Percentiles rank a stretch among this genome's conserved stretches.
Evolutionary conservation across 2,888 invertebrate species (phyloP).

Genomic region (Stenoptilia bipunctidactyla): DNA sequence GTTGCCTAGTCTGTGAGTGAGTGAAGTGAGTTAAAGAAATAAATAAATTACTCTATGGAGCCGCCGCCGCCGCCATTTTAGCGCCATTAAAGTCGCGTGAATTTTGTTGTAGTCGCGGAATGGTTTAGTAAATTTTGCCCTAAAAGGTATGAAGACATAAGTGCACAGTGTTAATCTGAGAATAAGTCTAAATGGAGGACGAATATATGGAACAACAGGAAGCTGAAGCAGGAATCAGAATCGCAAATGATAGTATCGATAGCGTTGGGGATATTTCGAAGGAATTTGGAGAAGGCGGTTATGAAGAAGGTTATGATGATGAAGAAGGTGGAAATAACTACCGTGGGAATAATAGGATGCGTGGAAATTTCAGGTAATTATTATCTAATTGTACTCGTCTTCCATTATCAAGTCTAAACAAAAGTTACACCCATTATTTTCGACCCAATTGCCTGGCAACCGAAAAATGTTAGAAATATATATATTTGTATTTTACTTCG

Average conservation of each 20-base stretch:
- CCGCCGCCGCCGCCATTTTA: too few relatives aligned
- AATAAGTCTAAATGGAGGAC: conserved; percentile 37
- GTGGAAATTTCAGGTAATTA: conserved; percentile 62
- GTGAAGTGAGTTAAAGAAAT: too few relatives aligned
- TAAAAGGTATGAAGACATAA: too few relatives aligned
- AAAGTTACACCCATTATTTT: too few relatives aligned
- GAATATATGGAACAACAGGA: conserved; percentile 55
- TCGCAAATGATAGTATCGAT: conserved; percentile 22
- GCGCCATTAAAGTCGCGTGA: not conserved
- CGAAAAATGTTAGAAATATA: too few relatives aligned
- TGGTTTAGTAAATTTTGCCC: not conserved
- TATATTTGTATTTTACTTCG: too few relatives aligned
- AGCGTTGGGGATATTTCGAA: conserved; percentile 35
- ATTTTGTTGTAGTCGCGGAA: not conserved
- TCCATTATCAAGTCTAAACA: too few relatives aligned
- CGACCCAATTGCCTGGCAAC: too few relatives aligned
- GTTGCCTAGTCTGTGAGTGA: too few relatives aligned
- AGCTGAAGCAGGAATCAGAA: conserved; percentile 14
- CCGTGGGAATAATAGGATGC: conserved; percentile 39
- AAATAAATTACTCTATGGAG: too few relatives aligned
- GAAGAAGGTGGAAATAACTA: conserved; percentile 46
- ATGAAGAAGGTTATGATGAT: conserved; percentile 51
- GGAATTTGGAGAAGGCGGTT: conserved; percentile 44
- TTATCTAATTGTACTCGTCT: too few relatives aligned
- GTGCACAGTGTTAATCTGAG: not conserved